These are phyloP conservation scores for Panzeria rudis DNA, from an alignment of 2,888 invertebrate genomes.

Conservation along the genomic window DNA sequence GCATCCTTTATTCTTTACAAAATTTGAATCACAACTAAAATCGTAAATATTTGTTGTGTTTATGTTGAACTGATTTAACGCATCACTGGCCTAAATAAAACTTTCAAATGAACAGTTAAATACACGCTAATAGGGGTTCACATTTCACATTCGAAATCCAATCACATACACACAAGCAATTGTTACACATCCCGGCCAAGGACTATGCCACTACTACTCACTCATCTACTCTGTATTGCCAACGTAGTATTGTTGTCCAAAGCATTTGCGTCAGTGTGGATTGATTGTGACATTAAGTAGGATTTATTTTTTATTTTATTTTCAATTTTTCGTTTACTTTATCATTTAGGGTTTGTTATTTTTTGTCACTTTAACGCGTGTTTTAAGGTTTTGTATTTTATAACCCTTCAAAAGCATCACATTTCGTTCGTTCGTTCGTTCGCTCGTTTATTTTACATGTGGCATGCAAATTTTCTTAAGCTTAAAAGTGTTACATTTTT, in stretches of 20 bases:
- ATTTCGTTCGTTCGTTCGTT: slow-evolving; percentile 27
- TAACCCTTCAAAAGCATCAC: slow-evolving; percentile 73
- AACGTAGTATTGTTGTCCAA: slow-evolving; percentile 53
- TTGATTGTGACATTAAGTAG: slow-evolving; percentile 83
- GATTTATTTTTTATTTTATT: slow-evolving; percentile 81
- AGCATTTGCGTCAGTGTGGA: slow-evolving; percentile 76
- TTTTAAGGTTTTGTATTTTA: slow-evolving; percentile 62
- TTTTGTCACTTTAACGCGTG: slow-evolving; percentile 72
- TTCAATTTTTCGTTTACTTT: slow-evolving; percentile 63
- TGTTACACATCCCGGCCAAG: slow-evolving; percentile 56
- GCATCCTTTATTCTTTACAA: slow-evolving; percentile 60
- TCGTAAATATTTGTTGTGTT: slow-evolving; percentile 65
- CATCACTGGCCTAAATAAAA: slow-evolving; percentile 81
- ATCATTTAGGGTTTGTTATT: slow-evolving; percentile 63
- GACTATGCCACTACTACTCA: slow-evolving; percentile 21
- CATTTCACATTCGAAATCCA: slow-evolving; percentile 77
- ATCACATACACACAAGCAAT: slow-evolving; percentile 32
- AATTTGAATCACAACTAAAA: slow-evolving; percentile 40
- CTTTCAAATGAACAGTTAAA: slow-evolving; percentile 83
- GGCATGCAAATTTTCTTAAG: slow-evolving; percentile 69
- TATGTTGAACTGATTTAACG: slow-evolving; percentile 80
- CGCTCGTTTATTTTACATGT: slow-evolving; percentile 28
- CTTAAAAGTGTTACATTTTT: slow-evolving; percentile 64
- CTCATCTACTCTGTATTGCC: slow-evolving; percentile 6
- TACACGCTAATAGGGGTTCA: slow-evolving; percentile 83